Base-by-base conservation (phyloP, 2,797 vertebrate genomes). In the Alcedo atthis region DNA sequence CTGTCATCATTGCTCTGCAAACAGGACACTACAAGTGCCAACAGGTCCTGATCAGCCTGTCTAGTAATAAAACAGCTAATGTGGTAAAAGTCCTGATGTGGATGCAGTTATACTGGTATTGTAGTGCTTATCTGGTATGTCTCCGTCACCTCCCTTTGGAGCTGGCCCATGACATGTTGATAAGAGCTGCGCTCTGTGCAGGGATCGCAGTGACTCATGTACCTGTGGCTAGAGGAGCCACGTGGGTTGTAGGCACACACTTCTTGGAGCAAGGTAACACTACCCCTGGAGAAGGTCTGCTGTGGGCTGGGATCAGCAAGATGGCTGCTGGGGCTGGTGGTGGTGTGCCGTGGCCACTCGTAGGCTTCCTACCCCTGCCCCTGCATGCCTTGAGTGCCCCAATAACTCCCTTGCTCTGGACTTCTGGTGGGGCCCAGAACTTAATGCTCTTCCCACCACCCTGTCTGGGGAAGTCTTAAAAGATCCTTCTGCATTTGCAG, bases 71-170 rank as follows among this genome's bases (percentile, higher is more conserved):
- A 93, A 55, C 54, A 89, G 82, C 81, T 87, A 75, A 45, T n/a
- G 69, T 81, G 89, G 89, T 94, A 94, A 78, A 95, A 92, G 64
- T 86, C 59, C 61, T 74, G 32, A 61, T 3, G 20, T 64, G 90
- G 93, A 80, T 90, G 93, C 84, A 67, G 93, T 94, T 92, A 61
- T 82, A 90, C 94, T 93, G 94, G 95, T 92, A 93, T 85, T 58
- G 59, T 82, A 48, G 46, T 62, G 81, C 92, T 95, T 90, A 95
- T 93, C 90, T 78, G 55, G 42, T 87, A 12, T 9, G 90, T 85
- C 71, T 93, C 68, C 2, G 73, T 90, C 93, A 68, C 90, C 90
- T 95, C 93, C 90, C 92, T 93, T 87, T 69, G 89, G 73, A 94
- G 84, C 68, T 87, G 81, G 89, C 90, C 89, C 24, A 4, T 15